Base-by-base conservation (phyloP, 2,888 invertebrate genomes). In the Drosophila infuscata region DNA sequence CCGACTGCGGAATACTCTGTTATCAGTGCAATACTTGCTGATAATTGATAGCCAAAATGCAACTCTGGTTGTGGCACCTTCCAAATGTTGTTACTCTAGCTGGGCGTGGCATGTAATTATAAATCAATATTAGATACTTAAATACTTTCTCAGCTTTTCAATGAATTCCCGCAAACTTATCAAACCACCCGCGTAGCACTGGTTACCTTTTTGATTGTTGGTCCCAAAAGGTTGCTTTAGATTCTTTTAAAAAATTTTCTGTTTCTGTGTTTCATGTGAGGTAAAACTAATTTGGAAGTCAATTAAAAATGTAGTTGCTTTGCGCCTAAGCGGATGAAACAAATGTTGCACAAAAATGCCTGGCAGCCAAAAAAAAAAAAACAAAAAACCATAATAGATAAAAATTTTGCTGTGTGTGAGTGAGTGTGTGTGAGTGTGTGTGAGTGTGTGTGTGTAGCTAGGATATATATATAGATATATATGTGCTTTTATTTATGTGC, bases 241-340 rank as follows among this genome's bases (percentile, higher is more conserved):
- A 33, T 51, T 64, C 32, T 57, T 57, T 20, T 61, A 56, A 30
- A 52, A 36, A 30, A 51, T 58, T 51, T 69, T 70, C 61, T 74
- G 58, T 51, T 69, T 70, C 61, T 74, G 58, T 71, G 43, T 75
- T 70, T 74, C 46, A 81, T 79, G 57, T 62, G 56, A 46, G 51
- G 62, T 83, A 69, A 83, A 88, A 88, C 88, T 88, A 81, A 81
- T 84, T 85, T 85, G 65, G 64, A 81, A 84, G 89, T 84, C 87
- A 84, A 88, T 84, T 84, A 84, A 83, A 88, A 84, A 72, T 81
- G 67, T 74, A 63, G 73, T 58, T 52, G 53, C 49, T 53, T n/a
- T 65, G 43, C 56, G 58, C 36, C 72, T 59, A 73, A 61, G 29
- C 49, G 70, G 46, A 56, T 65, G 74, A 60, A 70, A 57, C 46